A percentile compares a stretch with the other conserved stretches of the same genome.
Evolutionary conservation across 92 coral and sea anemone genomes (phyloP).

Genomic region (Ricordea florida): DNA sequence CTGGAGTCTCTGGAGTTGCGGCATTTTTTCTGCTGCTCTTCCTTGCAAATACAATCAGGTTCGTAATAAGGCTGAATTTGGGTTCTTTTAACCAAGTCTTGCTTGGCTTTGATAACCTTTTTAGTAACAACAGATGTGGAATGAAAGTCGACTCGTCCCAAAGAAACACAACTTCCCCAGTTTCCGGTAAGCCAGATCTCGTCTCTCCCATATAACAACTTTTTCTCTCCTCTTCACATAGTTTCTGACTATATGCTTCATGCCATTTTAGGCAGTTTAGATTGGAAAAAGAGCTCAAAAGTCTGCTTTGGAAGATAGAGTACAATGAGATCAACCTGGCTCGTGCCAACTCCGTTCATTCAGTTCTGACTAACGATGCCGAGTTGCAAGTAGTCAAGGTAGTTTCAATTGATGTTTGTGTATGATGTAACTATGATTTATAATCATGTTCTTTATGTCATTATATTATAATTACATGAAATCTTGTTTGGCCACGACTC

Average conservation of each 20-base stretch:
- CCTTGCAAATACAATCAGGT: slow-evolving; percentile 26
- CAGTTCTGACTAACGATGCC: neutral
- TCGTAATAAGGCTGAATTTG: neutral
- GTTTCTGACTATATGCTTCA: neutral
- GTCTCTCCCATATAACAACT: no score
- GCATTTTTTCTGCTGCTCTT: slow-evolving; percentile 12
- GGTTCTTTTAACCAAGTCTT: neutral
- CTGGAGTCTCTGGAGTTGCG: slow-evolving; percentile 32
- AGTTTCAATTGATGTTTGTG: no score
- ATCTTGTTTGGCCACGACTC: no score
- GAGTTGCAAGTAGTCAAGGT: neutral
- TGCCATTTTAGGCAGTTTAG: slow-evolving; percentile 59
- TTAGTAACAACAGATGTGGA: no score
- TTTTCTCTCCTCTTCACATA: no score
- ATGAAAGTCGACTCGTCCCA: no score
- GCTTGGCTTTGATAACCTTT: no score
- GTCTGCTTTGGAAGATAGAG: slow-evolving; percentile 87
- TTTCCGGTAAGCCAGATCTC: no score
- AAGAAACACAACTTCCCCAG: no score
- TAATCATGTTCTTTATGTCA: no score
- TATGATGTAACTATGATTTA: no score
- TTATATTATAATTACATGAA: no score
- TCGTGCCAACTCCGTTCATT: neutral
- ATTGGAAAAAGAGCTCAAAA: slow-evolving; percentile 78
- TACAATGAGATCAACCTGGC: slow-evolving; percentile 50